These are phyloP conservation scores for Entomyzon cyanotis DNA, from an alignment of 2,113 vertebrate species.

Conservation along the genomic window DNA sequence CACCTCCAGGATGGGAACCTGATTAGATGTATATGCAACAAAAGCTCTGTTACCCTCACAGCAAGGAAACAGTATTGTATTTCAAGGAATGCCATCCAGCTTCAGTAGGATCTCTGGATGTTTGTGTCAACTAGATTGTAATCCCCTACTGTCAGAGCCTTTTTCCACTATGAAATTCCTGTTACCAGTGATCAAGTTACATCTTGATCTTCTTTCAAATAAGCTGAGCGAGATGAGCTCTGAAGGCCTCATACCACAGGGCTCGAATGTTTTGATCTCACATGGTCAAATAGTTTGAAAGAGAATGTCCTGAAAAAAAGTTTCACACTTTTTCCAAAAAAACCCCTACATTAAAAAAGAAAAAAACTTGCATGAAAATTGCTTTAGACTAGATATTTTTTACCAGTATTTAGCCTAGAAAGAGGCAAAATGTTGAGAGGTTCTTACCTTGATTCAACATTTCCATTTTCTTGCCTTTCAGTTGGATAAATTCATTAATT, in stretches of 20 bases:
- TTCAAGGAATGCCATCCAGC: neutral
- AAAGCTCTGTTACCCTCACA: neutral
- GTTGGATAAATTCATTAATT: neutral
- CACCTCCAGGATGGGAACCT: neutral
- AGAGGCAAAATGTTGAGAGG: neutral
- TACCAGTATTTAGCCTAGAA: neutral
- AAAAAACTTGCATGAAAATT: neutral
- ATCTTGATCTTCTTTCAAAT: neutral
- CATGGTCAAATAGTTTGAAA: neutral
- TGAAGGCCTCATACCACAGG: neutral
- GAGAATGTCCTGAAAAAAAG: neutral
- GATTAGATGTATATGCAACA: neutral
- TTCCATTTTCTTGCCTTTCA: neutral
- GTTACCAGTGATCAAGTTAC: neutral
- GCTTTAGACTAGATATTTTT: neutral
- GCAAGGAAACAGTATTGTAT: neutral
- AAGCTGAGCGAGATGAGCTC: neutral
- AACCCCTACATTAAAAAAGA: accelerated
- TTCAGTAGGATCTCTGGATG: neutral
- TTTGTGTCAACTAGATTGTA: neutral
- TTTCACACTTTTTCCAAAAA: neutral
- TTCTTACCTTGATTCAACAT: neutral
- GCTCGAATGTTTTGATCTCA: neutral
- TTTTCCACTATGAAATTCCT: neutral
- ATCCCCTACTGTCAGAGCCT: neutral